Evolutionary conservation across 2,888 invertebrate species (phyloP).

Genomic region (Camponotus fellah): DNA sequence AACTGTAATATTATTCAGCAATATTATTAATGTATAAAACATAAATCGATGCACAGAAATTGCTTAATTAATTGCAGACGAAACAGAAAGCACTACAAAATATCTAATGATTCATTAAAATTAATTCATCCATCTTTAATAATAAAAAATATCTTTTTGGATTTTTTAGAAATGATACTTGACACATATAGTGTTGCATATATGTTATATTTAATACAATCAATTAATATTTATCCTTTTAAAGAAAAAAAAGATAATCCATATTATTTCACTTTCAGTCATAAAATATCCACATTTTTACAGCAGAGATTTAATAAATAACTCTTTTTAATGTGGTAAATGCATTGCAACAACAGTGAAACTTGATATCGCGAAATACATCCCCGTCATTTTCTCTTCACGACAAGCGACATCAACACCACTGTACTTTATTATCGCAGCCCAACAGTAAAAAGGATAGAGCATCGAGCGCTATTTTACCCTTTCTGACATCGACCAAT

Average conservation of each 20-base stretch:
- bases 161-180: not conserved
- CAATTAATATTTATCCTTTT: conserved; percentile 15
- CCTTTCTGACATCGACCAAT: conserved; percentile 61
- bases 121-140: not conserved
- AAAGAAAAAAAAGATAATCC: not conserved
- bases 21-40: too few relatives aligned
- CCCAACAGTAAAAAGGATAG: conserved; percentile 66
- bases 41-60: not conserved
- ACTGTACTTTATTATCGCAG: conserved; percentile 66
- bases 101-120: conserved; percentile 3
- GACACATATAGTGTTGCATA: not conserved
- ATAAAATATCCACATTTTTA: conserved; percentile 1
- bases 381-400: conserved; percentile 33
- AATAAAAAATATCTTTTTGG: conserved; percentile 1
- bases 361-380: conserved; percentile 30
- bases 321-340: conserved; percentile 3
- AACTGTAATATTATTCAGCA: too few relatives aligned
- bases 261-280: not conserved
- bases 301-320: conserved; percentile 10
- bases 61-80: not conserved
- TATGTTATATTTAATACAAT: not conserved
- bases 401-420: conserved; percentile 59
- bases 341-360: conserved; percentile 31
- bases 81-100: not conserved
- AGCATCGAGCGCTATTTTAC: conserved; percentile 61